Conservation (phyloP, 1,140 invertebrate genomes). For the Theocolax elegans region DNA sequence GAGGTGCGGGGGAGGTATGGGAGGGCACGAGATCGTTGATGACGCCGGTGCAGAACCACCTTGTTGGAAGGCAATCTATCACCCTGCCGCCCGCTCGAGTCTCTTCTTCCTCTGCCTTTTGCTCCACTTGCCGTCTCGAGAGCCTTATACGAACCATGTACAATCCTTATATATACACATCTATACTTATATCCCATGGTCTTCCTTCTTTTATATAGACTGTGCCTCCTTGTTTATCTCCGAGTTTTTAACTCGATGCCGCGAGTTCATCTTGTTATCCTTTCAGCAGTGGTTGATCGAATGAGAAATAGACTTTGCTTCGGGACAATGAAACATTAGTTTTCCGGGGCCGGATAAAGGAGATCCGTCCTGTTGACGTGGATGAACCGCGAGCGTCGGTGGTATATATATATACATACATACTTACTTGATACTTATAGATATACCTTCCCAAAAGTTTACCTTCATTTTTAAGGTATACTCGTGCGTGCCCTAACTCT, state of each 20-base stretch:
- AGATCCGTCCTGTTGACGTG: slow-evolving; percentile 23
- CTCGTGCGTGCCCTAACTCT: not conserved
- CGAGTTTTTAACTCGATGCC: too few species aligned
- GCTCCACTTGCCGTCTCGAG: not conserved
- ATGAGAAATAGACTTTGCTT: slow-evolving; percentile 13
- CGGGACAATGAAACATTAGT: slow-evolving; percentile 21
- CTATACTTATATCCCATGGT: too few species aligned
- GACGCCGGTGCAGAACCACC: slow-evolving; percentile 11
- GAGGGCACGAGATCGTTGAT: slow-evolving; percentile 11
- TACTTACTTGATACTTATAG: not conserved
- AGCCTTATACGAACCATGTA: too few species aligned
- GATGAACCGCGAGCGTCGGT: slow-evolving; percentile 13
- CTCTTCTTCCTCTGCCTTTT: not conserved
- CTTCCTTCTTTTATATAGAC: too few species aligned
- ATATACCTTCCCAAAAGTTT: slow-evolving; percentile 23
- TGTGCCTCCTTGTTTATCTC: too few species aligned
- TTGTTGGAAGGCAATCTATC: slow-evolving; percentile 41
- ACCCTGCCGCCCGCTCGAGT: not conserved
- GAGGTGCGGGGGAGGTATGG: not conserved
- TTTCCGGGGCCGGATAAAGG: not conserved
- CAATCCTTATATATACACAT: too few species aligned
- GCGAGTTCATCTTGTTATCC: slow-evolving; percentile 10
- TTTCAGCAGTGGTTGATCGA: slow-evolving; percentile 3
- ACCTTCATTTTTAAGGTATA: slow-evolving; percentile 25
- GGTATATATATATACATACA: not conserved